Evolutionary conservation across 1,140 invertebrate genomes (phyloP).

Genomic region (Tetramorium parvispinum): DNA sequence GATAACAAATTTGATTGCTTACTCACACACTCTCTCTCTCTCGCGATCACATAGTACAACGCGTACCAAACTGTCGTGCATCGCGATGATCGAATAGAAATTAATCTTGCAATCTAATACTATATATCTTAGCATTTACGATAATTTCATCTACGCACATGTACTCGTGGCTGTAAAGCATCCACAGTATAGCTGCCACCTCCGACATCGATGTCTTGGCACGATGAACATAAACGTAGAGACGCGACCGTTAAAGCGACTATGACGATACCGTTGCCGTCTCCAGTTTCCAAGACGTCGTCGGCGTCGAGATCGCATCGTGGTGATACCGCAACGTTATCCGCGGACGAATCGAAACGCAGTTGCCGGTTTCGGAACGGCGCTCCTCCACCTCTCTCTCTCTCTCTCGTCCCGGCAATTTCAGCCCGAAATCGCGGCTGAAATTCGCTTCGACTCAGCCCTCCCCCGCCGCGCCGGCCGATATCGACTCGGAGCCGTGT

Average conservation of each 20-base stretch:
- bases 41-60: neutral
- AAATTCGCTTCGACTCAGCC: slow-evolving; percentile 1
- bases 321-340: slow-evolving; percentile 67
- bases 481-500: slow-evolving; percentile 56
- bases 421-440: slow-evolving; percentile 39
- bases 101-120: slow-evolving; percentile 60
- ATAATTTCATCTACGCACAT: slow-evolving; percentile 19
- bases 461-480: neutral
- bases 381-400: neutral
- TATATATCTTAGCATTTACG: neutral
- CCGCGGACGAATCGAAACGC: slow-evolving; percentile 71
- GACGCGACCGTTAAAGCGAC: slow-evolving; percentile 57
- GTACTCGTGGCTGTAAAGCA: neutral
- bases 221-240: slow-evolving; percentile 40
- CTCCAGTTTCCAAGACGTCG: slow-evolving; percentile 25
- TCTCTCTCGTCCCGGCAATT: slow-evolving; percentile 46
- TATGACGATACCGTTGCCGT: slow-evolving; percentile 43
- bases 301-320: slow-evolving; percentile 68
- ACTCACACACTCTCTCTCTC: too few species aligned
- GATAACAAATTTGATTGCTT: neutral
- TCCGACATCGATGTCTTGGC: slow-evolving; percentile 6
- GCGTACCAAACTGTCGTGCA: neutral
- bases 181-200: slow-evolving; percentile 3
- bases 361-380: neutral
- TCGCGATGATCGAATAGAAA: slow-evolving; percentile 57